phyloP scores from a whole-genome alignment of 2,888 invertebrate species.

The Spicauda simplicius region DNA sequence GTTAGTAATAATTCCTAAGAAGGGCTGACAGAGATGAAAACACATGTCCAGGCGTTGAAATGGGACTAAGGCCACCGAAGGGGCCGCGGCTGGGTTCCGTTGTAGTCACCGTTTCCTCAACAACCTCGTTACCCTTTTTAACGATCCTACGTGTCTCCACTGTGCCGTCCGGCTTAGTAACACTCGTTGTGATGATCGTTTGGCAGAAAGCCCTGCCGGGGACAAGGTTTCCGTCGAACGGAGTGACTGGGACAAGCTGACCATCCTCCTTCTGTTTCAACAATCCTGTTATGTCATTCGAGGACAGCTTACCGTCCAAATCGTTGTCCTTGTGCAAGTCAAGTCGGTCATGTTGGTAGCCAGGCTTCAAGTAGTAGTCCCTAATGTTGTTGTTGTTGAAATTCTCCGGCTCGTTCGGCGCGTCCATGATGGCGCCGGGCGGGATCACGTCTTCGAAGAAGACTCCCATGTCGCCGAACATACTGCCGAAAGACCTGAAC shows the following conservation, averaged over 20 bases:
- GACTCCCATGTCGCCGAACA: constrained; percentile 68
- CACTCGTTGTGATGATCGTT: constrained; percentile 75
- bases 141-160: constrained; percentile 72
- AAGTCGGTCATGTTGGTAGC: constrained; percentile 58
- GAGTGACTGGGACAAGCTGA: constrained; percentile 45
- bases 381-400: constrained; percentile 61
- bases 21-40: constrained; percentile 66
- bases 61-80: constrained; percentile 53
- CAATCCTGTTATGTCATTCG: constrained; percentile 72
- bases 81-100: constrained; percentile 46
- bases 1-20: constrained; percentile 68
- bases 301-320: constrained; percentile 75
- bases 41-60: constrained; percentile 56
- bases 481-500: constrained; percentile 64
- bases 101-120: constrained; percentile 62
- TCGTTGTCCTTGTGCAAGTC: constrained; percentile 63
- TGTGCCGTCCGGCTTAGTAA: constrained; percentile 73
- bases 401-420: constrained; percentile 47
- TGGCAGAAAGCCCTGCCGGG: constrained; percentile 70
- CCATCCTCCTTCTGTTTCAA: constrained; percentile 63
- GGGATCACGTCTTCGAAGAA: constrained; percentile 58
- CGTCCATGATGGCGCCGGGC: constrained; percentile 39
- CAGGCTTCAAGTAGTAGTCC: constrained; percentile 77
- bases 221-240: constrained; percentile 63
- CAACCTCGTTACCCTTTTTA: constrained; percentile 71